These are phyloP conservation scores for Choreutis nemorana DNA, from an alignment of 2,888 invertebrate species.

Conservation along the genomic window DNA sequence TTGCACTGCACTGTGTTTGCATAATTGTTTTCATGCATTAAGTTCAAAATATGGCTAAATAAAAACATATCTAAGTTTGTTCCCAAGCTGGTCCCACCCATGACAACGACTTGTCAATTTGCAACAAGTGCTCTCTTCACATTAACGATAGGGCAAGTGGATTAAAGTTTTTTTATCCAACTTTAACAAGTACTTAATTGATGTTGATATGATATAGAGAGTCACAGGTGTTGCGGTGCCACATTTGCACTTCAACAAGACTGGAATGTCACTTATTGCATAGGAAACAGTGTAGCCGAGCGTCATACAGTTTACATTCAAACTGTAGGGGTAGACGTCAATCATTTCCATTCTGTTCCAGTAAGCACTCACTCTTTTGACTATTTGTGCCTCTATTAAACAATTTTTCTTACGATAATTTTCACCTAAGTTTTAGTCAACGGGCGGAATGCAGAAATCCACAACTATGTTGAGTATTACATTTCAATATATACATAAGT, in stretches of 20 bases:
- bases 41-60: constrained; percentile 51
- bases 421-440: constrained; percentile 62
- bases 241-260: constrained; percentile 56
- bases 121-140: constrained; percentile 25
- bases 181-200: background rate
- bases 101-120: constrained; percentile 60
- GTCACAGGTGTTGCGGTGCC: constrained; percentile 25
- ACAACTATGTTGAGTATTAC: constrained; percentile 66
- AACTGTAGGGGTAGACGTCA: constrained; percentile 30
- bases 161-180: background rate
- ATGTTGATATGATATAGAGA: constrained; percentile 14
- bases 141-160: background rate
- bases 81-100: constrained; percentile 67
- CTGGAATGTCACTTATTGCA: constrained; percentile 62
- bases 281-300: constrained; percentile 46
- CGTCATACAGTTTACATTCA: constrained; percentile 18
- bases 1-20: no score
- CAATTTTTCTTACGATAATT: constrained; percentile 45
- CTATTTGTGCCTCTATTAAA: constrained; percentile 32
- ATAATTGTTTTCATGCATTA: constrained; percentile 37
- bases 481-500: constrained; percentile 61
- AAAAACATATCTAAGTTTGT: constrained; percentile 61
- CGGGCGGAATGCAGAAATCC: constrained; percentile 68
- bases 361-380: constrained; percentile 31
- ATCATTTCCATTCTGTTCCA: constrained; percentile 27